A percentile compares a stretch with the other conserved stretches of the same genome.
These are phyloP conservation scores for Sceloporus tristichus DNA, from an alignment of 2,113 vertebrate species.

Conservation along the genomic window DNA sequence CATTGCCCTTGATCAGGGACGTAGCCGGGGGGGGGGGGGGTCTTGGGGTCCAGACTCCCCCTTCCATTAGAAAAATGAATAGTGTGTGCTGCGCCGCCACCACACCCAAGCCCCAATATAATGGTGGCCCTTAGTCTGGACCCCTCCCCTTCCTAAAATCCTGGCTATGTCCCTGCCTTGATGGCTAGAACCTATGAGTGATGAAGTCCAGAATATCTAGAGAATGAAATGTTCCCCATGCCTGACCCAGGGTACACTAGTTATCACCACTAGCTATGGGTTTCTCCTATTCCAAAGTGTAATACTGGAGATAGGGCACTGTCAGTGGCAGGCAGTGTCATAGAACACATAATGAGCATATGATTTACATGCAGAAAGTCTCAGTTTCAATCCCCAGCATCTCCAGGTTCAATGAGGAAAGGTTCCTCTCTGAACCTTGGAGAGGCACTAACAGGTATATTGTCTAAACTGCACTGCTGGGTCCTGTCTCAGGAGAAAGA, in stretches of 20 bases:
- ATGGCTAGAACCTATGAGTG: neutral
- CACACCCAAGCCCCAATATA: no score
- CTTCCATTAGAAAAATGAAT: no score
- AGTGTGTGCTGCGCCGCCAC: no score
- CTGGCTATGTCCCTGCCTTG: no score
- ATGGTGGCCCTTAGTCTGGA: no score
- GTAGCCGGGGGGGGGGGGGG: no score
- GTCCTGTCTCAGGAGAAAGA: no score
- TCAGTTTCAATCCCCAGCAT: neutral
- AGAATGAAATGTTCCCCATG: neutral
- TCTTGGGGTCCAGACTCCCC: no score
- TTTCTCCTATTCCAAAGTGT: neutral
- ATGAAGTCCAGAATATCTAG: neutral
- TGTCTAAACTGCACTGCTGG: no score
- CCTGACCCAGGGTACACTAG: neutral
- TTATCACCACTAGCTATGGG: neutral
- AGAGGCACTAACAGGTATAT: neutral
- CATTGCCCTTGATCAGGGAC: neutral
- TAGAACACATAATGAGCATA: neutral
- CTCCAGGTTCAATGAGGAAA: neutral
- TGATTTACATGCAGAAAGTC: neutral
- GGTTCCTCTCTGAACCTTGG: neutral
- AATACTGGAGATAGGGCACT: neutral
- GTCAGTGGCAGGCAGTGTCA: neutral
- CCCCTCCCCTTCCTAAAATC: no score